phyloP scores from a whole-genome alignment of 2,113 vertebrate species.

The Barnardius zonarius region DNA sequence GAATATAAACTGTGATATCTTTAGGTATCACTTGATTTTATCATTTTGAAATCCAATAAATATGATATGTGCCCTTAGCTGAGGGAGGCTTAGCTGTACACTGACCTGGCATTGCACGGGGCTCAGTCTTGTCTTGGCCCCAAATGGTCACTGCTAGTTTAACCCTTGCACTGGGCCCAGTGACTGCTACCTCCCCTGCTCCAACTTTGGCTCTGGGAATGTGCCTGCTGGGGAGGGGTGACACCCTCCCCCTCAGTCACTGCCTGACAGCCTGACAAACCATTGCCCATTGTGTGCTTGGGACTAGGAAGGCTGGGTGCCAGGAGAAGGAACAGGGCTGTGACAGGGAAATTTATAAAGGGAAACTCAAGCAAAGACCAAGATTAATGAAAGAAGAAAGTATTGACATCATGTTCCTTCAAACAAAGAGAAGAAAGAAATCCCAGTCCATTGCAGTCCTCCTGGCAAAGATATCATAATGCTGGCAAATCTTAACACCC shows the following conservation, averaged over 20 bases:
- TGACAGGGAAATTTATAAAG: not conserved
- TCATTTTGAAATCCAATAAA: not conserved
- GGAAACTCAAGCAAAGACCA: not conserved
- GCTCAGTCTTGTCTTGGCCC: accelerated
- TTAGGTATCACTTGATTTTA: not conserved
- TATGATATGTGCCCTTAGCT: not conserved
- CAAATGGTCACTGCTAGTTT: accelerated
- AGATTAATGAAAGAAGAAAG: not conserved
- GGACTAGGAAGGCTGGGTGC: not conserved
- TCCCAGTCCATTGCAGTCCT: not conserved
- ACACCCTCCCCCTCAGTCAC: not conserved
- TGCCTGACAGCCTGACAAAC: not conserved
- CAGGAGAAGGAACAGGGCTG: not conserved
- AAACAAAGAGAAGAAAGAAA: not conserved
- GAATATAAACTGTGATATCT: not conserved
- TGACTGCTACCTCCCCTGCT: not conserved
- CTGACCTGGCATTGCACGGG: accelerated
- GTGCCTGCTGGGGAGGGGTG: accelerated
- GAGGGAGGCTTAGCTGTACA: accelerated
- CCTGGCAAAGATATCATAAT: not conserved
- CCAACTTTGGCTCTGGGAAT: not conserved
- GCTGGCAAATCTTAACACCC: not conserved
- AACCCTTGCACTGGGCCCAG: accelerated
- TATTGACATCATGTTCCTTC: not conserved
- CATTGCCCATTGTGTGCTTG: not conserved